Percentiles rank a stretch among this genome's conserved stretches.
phyloP scores from a whole-genome alignment of 2,797 vertebrate genomes.

The Coregonus ussuriensis region DNA sequence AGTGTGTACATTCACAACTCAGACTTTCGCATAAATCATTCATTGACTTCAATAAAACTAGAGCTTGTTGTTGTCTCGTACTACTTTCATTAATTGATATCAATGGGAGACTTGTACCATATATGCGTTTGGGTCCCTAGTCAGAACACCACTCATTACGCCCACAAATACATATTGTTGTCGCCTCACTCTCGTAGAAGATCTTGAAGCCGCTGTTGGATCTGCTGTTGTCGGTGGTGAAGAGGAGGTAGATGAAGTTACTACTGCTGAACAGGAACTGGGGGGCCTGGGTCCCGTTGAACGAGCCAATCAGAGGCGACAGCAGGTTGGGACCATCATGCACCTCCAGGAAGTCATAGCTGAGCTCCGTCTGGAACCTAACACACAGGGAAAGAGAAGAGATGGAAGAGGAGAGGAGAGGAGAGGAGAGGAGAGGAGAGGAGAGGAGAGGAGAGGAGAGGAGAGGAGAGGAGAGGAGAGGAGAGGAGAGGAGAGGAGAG shows the following conservation, averaged over 20 bases:
- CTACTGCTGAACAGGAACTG: conserved; percentile 95
- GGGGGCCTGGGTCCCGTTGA: conserved; percentile 95
- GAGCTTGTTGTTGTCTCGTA: too few species aligned
- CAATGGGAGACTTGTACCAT: neutral
- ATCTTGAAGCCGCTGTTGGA: conserved; percentile 99
- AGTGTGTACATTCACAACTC: too few species aligned
- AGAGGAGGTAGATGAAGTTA: conserved; percentile 95
- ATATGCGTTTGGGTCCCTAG: neutral
- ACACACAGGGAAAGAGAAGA: neutral
- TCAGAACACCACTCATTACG: neutral
- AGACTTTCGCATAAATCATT: too few species aligned
- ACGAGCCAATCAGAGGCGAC: conserved; percentile 91
- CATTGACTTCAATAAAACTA: too few species aligned
- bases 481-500: neutral
- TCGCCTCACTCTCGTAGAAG: conserved; percentile 88
- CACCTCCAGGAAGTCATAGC: conserved; percentile 96
- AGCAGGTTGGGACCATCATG: conserved; percentile 95
- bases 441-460: neutral
- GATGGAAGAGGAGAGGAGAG: neutral
- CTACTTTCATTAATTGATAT: neutral
- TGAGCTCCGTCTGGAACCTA: conserved; percentile 98
- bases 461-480: too few species aligned
- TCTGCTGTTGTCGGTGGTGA: conserved; percentile 96
- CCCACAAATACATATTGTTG: neutral
- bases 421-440: neutral